Percentiles rank a stretch among this genome's conserved stretches.
Evolutionary conservation across 2,888 invertebrate species (phyloP).

Genomic region (Agrotis ipsilon): DNA sequence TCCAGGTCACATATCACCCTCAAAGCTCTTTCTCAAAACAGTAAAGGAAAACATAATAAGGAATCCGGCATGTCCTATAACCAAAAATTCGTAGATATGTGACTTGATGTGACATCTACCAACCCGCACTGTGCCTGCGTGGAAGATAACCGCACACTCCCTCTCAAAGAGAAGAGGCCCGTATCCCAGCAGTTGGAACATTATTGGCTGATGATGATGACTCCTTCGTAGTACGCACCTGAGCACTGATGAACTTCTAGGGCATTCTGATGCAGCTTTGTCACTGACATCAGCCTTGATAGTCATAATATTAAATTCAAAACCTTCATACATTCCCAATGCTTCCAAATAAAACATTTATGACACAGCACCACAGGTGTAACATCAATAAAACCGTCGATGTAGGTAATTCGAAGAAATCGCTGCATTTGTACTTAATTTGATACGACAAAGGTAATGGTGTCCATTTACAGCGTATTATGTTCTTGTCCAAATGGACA

Average conservation of each 20-base stretch:
- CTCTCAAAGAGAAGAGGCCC: background rate
- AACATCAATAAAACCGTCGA: conserved; percentile 24
- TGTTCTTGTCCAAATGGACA: conserved; percentile 5
- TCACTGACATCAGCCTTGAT: no score
- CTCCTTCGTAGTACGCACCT: no score
- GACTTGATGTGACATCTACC: no score
- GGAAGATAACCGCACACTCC: background rate
- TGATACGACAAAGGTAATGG: conserved; percentile 18
- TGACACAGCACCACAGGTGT: conserved; percentile 22
- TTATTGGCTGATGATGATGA: no score
- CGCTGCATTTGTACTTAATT: conserved; percentile 18
- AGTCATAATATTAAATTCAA: no score
- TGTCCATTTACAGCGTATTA: conserved; percentile 33
- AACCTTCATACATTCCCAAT: background rate
- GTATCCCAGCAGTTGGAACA: background rate
- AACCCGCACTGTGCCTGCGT: background rate
- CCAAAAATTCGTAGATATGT: no score
- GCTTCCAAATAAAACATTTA: background rate
- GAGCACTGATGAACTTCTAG: no score
- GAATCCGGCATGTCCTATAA: no score
- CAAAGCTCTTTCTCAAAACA: background rate
- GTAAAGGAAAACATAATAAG: background rate
- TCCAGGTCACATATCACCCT: no score
- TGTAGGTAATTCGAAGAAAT: conserved; percentile 42
- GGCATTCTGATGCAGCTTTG: no score